Percentiles rank a stretch among this genome's conserved stretches.
Evolutionary conservation across 1,140 invertebrate genomes (phyloP).

Genomic region (Pachyrhynchus sulphureomaculatus): DNA sequence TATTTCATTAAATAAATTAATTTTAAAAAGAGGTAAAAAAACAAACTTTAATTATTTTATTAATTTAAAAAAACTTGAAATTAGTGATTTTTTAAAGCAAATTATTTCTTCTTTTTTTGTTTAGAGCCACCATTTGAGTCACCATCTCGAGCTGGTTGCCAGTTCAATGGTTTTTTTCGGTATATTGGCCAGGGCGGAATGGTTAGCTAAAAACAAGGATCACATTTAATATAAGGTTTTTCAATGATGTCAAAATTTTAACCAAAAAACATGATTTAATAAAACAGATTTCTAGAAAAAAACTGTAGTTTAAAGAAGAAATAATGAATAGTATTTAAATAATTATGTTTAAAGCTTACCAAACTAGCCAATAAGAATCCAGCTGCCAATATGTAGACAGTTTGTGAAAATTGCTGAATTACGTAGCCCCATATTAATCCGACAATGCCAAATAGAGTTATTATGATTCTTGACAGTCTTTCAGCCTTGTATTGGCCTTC

Average conservation of each 20-base stretch:
- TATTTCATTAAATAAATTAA: no score
- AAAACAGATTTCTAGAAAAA: neutral
- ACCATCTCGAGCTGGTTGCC: conserved; percentile 71
- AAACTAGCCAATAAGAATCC: conserved; percentile 80
- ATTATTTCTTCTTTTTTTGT: conserved; percentile 39
- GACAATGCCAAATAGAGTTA: conserved; percentile 83
- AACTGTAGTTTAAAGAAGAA: neutral
- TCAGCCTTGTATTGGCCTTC: conserved; percentile 88
- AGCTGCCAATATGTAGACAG: conserved; percentile 87
- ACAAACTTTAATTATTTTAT: no score
- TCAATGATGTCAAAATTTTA: neutral
- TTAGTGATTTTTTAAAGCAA: neutral
- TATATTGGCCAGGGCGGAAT: conserved; percentile 95
- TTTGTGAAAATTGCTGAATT: conserved; percentile 94
- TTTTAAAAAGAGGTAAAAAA: no score
- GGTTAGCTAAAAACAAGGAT: conserved; percentile 65
- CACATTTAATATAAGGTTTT: no score
- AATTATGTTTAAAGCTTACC: neutral
- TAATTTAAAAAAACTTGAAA: no score
- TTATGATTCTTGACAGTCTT: conserved; percentile 83
- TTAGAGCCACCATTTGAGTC: conserved; percentile 12
- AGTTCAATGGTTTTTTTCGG: conserved; percentile 80
- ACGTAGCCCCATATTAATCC: conserved; percentile 91
- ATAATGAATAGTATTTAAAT: neutral
- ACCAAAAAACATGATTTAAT: neutral